Base-by-base conservation (phyloP, 2,888 invertebrate genomes). In the Dolomedes plantarius region DNA sequence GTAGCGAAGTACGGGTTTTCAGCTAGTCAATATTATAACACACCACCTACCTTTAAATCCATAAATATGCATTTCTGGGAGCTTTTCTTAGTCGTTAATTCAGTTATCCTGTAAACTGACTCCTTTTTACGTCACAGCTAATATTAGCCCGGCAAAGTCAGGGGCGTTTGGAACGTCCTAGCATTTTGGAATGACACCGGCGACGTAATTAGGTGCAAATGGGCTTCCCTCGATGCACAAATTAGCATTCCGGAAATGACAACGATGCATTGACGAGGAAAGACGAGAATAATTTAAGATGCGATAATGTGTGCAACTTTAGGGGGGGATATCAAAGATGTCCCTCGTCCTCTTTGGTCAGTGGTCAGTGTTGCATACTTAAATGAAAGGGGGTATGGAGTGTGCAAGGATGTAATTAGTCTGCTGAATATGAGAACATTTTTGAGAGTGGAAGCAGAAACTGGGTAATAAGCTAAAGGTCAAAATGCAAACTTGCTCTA, bases 181-280 rank as follows among this genome's bases (percentile, higher is more conserved):
- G 11, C 5, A 23, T 23, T 23, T 64, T 32, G 67, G 19, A 67
- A 78, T 73, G 78, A 50, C 67, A 41, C 74, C 56, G 68, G 16
- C n/a, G 85, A 32, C 36, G 85, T 86, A 86, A 86, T 86, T 86
- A 86, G 75, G 78, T 86, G 85, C 79, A 86, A 86, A 86, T 86
- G 73, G 85, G 78, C 77, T 86, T 79, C 11, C 85, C 85, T 85
- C 73, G 73, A 78, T 73, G 73, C 85, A 78, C 78, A 79, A 86
- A 86, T 86, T 86, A 86, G 79, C 85, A 79, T 79, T 64, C 62
- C 68, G 85, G 85, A 86, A 86, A 79, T 86, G 78, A 78, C 64
- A 76, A 72, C 67, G 83, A 72, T 56, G 78, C 72, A 78, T 78
- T 73, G 77, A 78, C 77, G 83, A 83, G 64, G 76, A 56, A 23